Evolutionary conservation across 2,113 vertebrate genomes (phyloP), one percentile per base, ranked within the genome.

Genomic region (Microtus oregoni): DNA sequence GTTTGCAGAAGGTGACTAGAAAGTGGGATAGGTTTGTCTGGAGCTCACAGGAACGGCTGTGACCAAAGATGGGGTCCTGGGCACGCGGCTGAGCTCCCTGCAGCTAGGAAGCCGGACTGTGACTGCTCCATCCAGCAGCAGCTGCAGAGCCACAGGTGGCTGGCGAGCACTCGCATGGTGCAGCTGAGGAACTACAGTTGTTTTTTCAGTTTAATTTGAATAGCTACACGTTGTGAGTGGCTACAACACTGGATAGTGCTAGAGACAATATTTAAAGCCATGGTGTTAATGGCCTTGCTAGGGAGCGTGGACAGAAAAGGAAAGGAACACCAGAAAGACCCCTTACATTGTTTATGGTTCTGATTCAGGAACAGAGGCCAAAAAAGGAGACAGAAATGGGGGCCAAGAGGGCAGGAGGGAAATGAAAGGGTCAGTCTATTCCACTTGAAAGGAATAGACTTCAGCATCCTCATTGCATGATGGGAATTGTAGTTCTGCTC

Each of bases 401-500:
- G 58, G 81, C n/a, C 65, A 9, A 12, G 50, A 67, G 89, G 9
- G 44, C 65, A 72, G 41, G 26, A 63, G 38, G 41, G 65, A 96
- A 92, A 86, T 9, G 44, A 47, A 88, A 90, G 58, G 50, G 50
- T 72, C 92, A 86, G 86, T 41, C 55, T 75, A 32, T 32, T 35
- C 61, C 15, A 8, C 0, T 6, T 68, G 52, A 47, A 19, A 52
- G 19, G 17, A 26, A 50, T 41, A 41, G 41, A 41, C 47, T 35
- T 78, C 76, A 78, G 47, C 76, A 90, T 50, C 68, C 20, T 91
- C 73, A 2, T 78, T 79, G 70, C 12, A 41, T 93, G 61, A 82
- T 94, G 86, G 93, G 83, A 92, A 41, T 22, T 92, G n/a, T 93
- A 87, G 89, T 95, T 91, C 63, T 30, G 13, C 13, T 83, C n/a